Base-by-base conservation (phyloP, 2,113 vertebrate species). In the Isichthys henryi region DNA sequence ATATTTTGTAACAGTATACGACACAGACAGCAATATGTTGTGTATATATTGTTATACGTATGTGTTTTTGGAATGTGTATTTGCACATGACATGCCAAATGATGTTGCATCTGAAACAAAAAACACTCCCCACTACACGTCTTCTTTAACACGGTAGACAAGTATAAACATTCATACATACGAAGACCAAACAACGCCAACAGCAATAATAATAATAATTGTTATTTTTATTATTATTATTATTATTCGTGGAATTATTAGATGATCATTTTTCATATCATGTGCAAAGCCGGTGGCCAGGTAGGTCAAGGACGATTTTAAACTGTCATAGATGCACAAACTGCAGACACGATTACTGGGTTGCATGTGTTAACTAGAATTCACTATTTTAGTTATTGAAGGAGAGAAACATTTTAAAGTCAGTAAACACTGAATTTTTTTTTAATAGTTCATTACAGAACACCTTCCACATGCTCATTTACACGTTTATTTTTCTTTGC, bases 1-100 rank as follows among this genome's bases (percentile, higher is more conserved):
- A 99, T 99, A 99, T 99, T 99, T 99, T 99, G 97, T 98, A 98
- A 98, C 97, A 97, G 97, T 96, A 96, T 97, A 97, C 95, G 92
- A 96, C 97, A 97, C 96, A 94, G 94, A 96, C 97, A 99, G 98
- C 98, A 99, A 99, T 99, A 99, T 96, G 96, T 96, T 96, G 95
- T 96, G 83, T 66, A 90, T 43, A 93, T 92, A 92, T 94, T 85
- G 88, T 93, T 94, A 91, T 82, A 90, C 91, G 94, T 93, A 92
- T 94, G 92, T 93, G 31, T 53, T 87, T 53, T n/a, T 50, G 83
- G 87, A 92, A 80, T 84, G 94, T 92, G 92, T 94, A 93, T 94
- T 95, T 95, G 95, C 94, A 93, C 93, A 96, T 94, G 94, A 95
- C 94, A 95, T 95, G 94, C 94, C 96, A 94, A 94, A 87, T 70